Evolutionary conservation across 2,113 vertebrate species (phyloP).

Genomic region (Ardeotis arabs): DNA sequence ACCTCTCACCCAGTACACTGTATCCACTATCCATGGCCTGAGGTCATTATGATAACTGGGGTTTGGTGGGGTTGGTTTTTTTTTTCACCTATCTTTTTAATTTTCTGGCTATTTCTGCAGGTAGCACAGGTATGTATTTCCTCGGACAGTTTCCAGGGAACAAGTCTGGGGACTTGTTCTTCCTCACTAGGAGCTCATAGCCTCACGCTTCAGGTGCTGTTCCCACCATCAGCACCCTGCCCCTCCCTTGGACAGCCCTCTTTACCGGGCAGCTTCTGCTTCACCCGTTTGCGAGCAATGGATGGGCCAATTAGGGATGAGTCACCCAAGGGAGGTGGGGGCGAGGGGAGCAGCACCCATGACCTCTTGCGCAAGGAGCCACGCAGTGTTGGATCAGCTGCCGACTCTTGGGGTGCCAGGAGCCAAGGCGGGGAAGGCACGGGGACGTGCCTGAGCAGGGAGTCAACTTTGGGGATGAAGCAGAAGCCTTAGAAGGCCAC

Average conservation of each 20-base stretch:
- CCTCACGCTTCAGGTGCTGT: not conserved
- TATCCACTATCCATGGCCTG: too few relatives aligned
- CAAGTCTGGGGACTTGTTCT: not conserved
- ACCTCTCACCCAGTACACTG: not conserved
- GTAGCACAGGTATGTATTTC: not conserved
- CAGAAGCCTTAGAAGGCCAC: rapidly evolving
- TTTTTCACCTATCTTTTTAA: not conserved
- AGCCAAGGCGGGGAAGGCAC: not conserved
- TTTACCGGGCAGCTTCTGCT: not conserved
- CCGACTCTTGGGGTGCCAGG: rapidly evolving
- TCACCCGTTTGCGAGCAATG: rapidly evolving
- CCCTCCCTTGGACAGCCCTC: not conserved
- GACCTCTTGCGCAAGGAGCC: not conserved
- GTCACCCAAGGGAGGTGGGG: not conserved
- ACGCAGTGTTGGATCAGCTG: not conserved
- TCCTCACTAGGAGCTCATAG: rapidly evolving
- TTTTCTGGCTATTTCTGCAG: not conserved
- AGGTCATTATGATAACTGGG: not conserved
- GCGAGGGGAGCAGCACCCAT: not conserved
- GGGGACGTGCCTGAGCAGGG: not conserved
- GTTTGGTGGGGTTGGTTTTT: rapidly evolving
- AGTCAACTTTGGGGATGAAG: not conserved
- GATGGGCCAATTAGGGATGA: not conserved
- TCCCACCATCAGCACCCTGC: not conserved
- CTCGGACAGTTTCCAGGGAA: not conserved